phyloP scores from a whole-genome alignment of 1,140 invertebrate genomes.

The Caligus rogercresseyi region DNA sequence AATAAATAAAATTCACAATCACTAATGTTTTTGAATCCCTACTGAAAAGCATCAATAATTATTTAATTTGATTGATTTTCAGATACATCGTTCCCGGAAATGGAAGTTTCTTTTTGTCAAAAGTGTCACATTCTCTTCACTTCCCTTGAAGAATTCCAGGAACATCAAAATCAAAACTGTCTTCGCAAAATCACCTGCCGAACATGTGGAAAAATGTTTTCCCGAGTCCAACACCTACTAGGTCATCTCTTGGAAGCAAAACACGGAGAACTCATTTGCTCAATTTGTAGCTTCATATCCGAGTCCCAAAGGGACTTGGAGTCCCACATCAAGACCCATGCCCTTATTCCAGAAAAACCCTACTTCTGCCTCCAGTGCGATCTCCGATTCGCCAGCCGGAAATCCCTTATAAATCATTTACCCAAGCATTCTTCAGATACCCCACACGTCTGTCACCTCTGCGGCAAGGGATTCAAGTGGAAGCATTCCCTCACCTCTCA shows the following conservation, averaged over 20 bases:
- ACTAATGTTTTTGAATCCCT: no score
- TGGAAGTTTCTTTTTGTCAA: slow-evolving; percentile 12
- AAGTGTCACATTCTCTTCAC: slow-evolving; percentile 5
- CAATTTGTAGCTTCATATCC: background rate
- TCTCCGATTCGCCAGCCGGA: slow-evolving; percentile 34
- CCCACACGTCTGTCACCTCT: slow-evolving; percentile 39
- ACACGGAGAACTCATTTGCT: slow-evolving; percentile 11
- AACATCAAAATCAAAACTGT: slow-evolving; percentile 1
- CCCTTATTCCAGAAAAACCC: slow-evolving; percentile 24
- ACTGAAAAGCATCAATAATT: no score
- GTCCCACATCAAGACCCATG: background rate
- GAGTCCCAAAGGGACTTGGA: background rate
- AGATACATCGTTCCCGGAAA: no score
- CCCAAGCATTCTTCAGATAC: slow-evolving; percentile 38
- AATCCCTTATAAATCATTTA: slow-evolving; percentile 34
- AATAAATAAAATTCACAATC: no score
- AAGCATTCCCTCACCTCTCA: slow-evolving; percentile 41
- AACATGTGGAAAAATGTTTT: slow-evolving; percentile 3
- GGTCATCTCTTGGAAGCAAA: slow-evolving; percentile 2
- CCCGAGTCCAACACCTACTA: background rate
- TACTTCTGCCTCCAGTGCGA: slow-evolving; percentile 38
- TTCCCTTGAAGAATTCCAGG: slow-evolving; percentile 5
- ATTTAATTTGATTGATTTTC: no score
- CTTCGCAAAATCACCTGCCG: background rate
- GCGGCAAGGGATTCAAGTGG: slow-evolving; percentile 43